phyloP scores from a whole-genome alignment of 30 jellyfish, hydroid and myxozoan genomes.

The Pelagia noctiluca region DNA sequence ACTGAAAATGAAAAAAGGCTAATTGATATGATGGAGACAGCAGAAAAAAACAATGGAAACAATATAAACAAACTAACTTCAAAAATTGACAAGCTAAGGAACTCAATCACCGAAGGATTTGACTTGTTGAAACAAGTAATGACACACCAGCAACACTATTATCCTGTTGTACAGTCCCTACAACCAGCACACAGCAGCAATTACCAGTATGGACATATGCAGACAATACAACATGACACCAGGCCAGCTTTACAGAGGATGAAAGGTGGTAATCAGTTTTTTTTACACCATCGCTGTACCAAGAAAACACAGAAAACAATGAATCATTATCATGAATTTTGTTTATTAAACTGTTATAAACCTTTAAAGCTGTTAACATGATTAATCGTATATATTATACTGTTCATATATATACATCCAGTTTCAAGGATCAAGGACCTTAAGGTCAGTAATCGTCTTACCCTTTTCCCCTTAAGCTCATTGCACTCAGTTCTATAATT shows the following conservation, averaged over 20 bases:
- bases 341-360: not conserved
- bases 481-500: no score
- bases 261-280: no score
- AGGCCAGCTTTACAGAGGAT: no score
- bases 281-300: not conserved
- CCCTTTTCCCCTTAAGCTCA: slow-evolving; percentile 37
- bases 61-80: slow-evolving; percentile 1
- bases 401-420: no score
- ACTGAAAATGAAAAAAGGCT: no score
- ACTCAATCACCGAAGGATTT: slow-evolving; percentile 15
- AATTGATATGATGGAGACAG: slow-evolving; percentile 19
- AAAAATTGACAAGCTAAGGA: slow-evolving; percentile 12
- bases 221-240: no score
- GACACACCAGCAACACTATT: slow-evolving; percentile 4
- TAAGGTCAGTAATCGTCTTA: no score
- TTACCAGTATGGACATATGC: not conserved
- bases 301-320: not conserved
- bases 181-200: not conserved
- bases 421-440: no score
- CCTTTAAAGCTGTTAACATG: no score
- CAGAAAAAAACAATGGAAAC: slow-evolving; percentile 4
- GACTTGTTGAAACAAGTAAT: not conserved
- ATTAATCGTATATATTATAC: no score
- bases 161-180: not conserved
- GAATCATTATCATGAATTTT: not conserved